These are phyloP conservation scores for Phainopepla nitens DNA, from an alignment of 2,113 vertebrate genomes.

Conservation along the genomic window DNA sequence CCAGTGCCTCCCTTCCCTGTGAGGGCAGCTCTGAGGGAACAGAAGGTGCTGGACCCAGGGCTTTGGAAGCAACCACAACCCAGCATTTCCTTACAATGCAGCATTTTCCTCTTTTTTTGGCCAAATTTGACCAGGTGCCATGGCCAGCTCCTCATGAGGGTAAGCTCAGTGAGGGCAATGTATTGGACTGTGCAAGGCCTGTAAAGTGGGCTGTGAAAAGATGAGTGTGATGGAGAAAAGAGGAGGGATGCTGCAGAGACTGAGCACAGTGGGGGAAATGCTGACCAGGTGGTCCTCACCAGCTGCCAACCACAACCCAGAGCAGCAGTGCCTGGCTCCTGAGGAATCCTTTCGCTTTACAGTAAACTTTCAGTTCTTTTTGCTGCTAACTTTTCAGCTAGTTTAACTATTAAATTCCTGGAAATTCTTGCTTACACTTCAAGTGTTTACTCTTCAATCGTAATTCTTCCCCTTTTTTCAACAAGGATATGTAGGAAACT, in stretches of 20 bases:
- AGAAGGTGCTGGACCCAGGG: not conserved
- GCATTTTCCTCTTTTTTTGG: not conserved
- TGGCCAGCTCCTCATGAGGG: not conserved
- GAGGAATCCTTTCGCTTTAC: not conserved
- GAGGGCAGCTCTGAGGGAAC: not conserved
- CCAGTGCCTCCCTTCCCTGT: not conserved
- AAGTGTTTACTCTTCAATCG: not conserved
- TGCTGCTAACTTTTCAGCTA: not conserved
- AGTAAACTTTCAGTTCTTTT: not conserved
- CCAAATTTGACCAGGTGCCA: not conserved
- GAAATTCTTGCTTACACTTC: not conserved
- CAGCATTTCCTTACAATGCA: no score
- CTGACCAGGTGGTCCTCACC: not conserved
- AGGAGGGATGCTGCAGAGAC: not conserved
- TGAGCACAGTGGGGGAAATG: rapidly evolving
- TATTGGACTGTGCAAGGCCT: rapidly evolving
- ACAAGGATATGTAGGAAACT: not conserved
- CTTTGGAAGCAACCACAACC: not conserved
- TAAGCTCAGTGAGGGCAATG: not conserved
- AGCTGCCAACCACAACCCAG: not conserved
- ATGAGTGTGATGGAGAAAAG: rapidly evolving
- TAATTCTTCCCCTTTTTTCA: not conserved
- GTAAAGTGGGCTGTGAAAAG: not conserved
- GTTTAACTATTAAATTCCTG: not conserved
- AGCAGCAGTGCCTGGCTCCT: not conserved